phyloP scores from a whole-genome alignment of 2,888 invertebrate species.

The Andrena chrysosceles region DNA sequence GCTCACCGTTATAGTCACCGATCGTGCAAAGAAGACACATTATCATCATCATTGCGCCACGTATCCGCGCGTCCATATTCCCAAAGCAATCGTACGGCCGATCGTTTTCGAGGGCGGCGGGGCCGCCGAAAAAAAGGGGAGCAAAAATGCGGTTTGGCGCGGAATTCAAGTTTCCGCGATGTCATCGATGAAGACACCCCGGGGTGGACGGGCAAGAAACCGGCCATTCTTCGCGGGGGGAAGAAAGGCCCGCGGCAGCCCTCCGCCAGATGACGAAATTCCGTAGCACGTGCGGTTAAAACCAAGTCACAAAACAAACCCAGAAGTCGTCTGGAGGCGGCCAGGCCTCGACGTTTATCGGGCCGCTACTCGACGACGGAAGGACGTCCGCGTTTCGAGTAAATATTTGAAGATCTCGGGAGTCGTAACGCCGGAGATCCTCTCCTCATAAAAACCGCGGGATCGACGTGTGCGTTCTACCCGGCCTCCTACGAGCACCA shows the following conservation, averaged over 20 bases:
- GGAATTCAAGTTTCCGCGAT: constrained; percentile 47
- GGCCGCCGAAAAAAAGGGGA: neutral
- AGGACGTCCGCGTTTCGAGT: constrained; percentile 80
- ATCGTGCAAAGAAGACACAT: too few species aligned
- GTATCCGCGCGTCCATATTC: neutral
- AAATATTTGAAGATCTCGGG: constrained; percentile 81
- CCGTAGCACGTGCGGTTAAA: constrained; percentile 74
- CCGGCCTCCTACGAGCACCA: constrained; percentile 62
- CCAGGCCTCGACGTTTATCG: constrained; percentile 72
- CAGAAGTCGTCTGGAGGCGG: constrained; percentile 73
- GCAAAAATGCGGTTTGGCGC: constrained; percentile 34
- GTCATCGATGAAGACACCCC: constrained; percentile 50
- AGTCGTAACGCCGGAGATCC: constrained; percentile 76
- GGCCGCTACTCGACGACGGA: constrained; percentile 78
- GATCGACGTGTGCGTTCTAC: constrained; percentile 78
- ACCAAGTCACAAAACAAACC: constrained; percentile 74
- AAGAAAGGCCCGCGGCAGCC: constrained; percentile 64
- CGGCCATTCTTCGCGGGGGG: constrained; percentile 45
- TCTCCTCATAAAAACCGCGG: constrained; percentile 79
- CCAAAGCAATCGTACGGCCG: neutral
- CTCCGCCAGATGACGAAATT: constrained; percentile 73
- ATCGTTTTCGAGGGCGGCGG: neutral
- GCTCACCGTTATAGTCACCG: too few species aligned
- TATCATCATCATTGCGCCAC: neutral
- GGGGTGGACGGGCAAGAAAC: constrained; percentile 46